Conservation (phyloP, 2,113 vertebrate genomes). For the rat (Rattus norvegicus) region DNA sequence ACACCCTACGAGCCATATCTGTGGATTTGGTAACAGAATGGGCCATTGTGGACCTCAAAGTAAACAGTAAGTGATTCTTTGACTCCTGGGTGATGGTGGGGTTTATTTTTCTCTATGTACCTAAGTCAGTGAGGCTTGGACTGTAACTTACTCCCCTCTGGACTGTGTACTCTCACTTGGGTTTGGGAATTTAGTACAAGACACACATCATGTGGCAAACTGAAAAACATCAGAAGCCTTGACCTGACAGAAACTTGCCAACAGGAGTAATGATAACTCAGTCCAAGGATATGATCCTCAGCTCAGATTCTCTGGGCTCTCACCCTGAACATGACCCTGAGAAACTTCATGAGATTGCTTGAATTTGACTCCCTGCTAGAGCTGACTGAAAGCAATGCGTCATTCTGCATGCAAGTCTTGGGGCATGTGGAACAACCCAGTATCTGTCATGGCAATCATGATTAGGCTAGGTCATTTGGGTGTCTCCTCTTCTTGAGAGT, state of each 20-base stretch:
- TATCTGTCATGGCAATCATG: background rate
- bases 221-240: background rate
- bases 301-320: background rate
- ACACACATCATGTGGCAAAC: background rate
- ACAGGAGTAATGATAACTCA: background rate
- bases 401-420: background rate
- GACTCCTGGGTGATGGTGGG: background rate
- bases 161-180: background rate
- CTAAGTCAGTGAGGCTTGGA: background rate
- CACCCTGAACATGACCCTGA: accelerated
- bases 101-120: no score
- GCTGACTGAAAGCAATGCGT: background rate
- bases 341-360: background rate
- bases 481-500: background rate
- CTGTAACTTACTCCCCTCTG: background rate
- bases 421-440: background rate
- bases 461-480: background rate
- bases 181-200: background rate
- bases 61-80: background rate
- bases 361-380: background rate
- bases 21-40: background rate
- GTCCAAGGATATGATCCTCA: background rate
- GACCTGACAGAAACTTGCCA: background rate
- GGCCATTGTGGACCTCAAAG: background rate
- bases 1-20: background rate